Base-by-base conservation (phyloP, 1,140 invertebrate genomes). In the Adelges cooleyi region DNA sequence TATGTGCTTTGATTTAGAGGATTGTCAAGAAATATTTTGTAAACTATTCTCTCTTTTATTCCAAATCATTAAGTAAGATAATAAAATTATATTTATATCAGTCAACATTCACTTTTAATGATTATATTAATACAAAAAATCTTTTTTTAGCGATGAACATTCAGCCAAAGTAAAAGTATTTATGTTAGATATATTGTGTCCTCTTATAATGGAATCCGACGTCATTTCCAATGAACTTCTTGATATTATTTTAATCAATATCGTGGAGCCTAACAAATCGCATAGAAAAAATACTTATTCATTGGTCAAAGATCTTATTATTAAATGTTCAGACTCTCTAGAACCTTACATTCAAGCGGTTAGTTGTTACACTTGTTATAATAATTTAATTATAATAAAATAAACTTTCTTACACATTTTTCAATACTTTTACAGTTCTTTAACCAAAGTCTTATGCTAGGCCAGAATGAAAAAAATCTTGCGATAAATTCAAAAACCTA, bases 1-100 rank as follows among this genome's bases (percentile, higher is more conserved):
- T 76, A 97, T 98, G 86, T 98, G 95, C 76, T 94, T 98, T 74
- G 95, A 98, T 74, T 76, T 98, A 40, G 94, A 98, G 75, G 93
- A 97, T 75, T 95, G 89, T 71, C 92, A 97, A 76, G 91, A 95
- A 76, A 96, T 98, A 71, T 95, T 98, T 74, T 93, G 91, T 73
- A 84, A 86, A 42, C 79, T 98, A 1, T 97, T 97, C 76, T 86
- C 86, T 50, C 81, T 96, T 17, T 94, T 98, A 82, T 97, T 98
- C 74, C 89, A 86, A 75, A 94, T 95, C 75, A 89, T 96, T 70
- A 96, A 93, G 90, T 95, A 76, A 85, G 67, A 67, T 52, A 36
- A 48, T 6, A 33, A 5, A 20, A 33, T 20, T 17, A 17, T 25
- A 46, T 3, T 9, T 9, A 38, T 50, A 49, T 22, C 22, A 40